Base-by-base conservation (phyloP, 2,797 vertebrate genomes). In the Ambastaia sidthimunki region DNA sequence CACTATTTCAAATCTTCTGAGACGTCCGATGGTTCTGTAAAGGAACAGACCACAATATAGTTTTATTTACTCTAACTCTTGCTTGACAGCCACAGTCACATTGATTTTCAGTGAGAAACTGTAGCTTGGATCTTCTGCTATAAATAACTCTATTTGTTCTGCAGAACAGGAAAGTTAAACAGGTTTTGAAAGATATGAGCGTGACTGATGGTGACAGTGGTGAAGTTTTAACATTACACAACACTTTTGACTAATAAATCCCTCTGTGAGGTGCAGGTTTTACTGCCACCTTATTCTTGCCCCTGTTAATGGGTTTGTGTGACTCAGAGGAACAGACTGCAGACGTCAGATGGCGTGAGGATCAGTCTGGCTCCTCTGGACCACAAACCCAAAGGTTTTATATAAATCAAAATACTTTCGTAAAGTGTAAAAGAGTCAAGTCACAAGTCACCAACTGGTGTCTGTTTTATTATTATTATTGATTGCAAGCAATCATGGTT, bases 391-490 rank as follows among this genome's bases (percentile, higher is more conserved):
- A 2, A n/a, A 28, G 21, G 55, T 57, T 71, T 13, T 37, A 3
- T 34, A 52, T 15, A 54, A 65, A 75, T 60, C 47, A 65, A 54
- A 65, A 65, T 16, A 21, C 25, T 65, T 21, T n/a, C n/a, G 12
- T 10, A 48, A 48, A 48, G 47, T 48, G 12, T 48, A 7, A 7
- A 37, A 37, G 34, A 37, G 6, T 7, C 34, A 37, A n/a, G n/a
- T n/a, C n/a, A n/a, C n/a, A 37, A 37, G 34, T 37, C 34, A 37
- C 34, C 7, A 37, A 6, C 34, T 37, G 7, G 34, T 7, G 34
- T 37, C 34, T 37, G 34, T 37, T 37, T 7, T 44, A 10, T 44
- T 44, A 10, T 44, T 9, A 37, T 44, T 44, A 44, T 11, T 28
- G 28, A 28, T 28, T 28, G 28, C 28, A 28, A 28, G 28, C 2